These are phyloP conservation scores for Jaculus jaculus DNA, from an alignment of 2,113 vertebrate species.

Conservation along the genomic window DNA sequence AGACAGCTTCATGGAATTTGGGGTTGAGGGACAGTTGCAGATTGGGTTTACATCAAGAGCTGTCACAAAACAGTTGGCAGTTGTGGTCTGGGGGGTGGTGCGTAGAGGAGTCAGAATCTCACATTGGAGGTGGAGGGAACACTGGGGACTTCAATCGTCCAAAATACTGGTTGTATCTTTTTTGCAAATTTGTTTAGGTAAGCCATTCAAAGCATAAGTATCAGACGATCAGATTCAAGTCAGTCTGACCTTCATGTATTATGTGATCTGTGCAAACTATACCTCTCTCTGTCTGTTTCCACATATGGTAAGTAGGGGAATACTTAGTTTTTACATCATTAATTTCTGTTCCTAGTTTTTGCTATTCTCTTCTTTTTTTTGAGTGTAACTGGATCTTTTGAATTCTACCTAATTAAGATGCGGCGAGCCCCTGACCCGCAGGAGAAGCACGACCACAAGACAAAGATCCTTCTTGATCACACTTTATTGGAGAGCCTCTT, in stretches of 20 bases:
- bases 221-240: neutral
- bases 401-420: neutral
- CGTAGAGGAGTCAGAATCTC: neutral
- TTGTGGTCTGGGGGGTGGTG: neutral
- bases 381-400: neutral
- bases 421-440: too few relatives aligned
- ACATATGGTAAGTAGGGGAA: neutral
- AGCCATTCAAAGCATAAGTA: neutral
- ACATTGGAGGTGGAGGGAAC: neutral
- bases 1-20: neutral
- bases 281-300: neutral
- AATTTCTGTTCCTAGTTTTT: neutral
- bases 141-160: neutral
- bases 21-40: neutral
- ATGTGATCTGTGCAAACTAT: neutral
- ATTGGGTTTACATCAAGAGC: neutral
- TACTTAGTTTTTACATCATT: neutral
- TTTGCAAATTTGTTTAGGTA: neutral
- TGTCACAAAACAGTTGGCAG: neutral
- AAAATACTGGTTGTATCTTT: neutral
- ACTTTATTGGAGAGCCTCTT: too few relatives aligned
- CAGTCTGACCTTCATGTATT: neutral
- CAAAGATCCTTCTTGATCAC: too few relatives aligned
- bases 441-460: too few relatives aligned
- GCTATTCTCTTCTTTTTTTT: neutral